phyloP scores from a whole-genome alignment of 2,113 vertebrate genomes.

The Callithrix jacchus region DNA sequence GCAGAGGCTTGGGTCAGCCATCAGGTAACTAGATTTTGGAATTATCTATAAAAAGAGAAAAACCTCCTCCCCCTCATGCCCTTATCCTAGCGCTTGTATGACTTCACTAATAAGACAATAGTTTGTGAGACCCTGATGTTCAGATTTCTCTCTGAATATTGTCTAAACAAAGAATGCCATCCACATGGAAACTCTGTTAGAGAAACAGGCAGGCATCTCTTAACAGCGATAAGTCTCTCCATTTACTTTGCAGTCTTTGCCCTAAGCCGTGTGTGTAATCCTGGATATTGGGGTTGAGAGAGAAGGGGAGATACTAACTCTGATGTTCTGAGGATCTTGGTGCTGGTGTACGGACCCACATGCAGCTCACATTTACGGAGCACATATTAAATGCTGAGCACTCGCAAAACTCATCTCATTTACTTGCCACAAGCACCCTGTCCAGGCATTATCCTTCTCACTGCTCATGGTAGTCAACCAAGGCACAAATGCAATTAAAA shows the following conservation, averaged over 20 bases:
- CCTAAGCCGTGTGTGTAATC: neutral
- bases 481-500: neutral
- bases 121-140: neutral
- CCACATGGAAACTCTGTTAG: neutral
- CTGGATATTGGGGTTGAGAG: neutral
- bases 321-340: neutral
- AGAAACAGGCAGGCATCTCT: neutral
- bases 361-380: neutral
- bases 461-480: neutral
- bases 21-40: neutral
- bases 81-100: neutral
- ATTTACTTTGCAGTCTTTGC: neutral
- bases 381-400: neutral
- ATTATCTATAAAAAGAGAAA: neutral
- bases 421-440: neutral
- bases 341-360: neutral
- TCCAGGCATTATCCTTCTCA: neutral
- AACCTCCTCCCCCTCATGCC: neutral
- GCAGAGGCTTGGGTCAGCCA: neutral
- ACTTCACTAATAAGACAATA: neutral
- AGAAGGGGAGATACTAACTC: neutral
- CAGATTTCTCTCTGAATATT: neutral
- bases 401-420: neutral
- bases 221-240: neutral
- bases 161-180: neutral